Evolutionary conservation across 2,113 vertebrate genomes (phyloP), one percentile per base, ranked within the genome.

Genomic region (Sciurus niger): DNA sequence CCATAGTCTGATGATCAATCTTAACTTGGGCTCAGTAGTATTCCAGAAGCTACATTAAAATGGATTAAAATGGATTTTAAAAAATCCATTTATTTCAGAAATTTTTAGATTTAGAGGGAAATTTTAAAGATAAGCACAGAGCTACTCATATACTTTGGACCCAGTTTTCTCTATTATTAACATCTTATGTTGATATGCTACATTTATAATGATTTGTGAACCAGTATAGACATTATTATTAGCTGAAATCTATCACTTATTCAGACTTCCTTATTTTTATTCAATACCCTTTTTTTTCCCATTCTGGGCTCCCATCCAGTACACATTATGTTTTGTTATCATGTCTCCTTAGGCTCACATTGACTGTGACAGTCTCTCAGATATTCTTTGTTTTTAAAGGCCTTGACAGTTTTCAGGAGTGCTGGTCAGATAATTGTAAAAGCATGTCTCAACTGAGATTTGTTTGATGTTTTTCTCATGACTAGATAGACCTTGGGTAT

Each of bases 21-120:
- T 91, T 4, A 40, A 24, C 20, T 8, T 34, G 16, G 22, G 48
- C 16, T 88, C 65, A 91, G 30, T 25, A 79, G 28, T 20, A 17
- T 70, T 10, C 28, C 14, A 68, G 40, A 70, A 82, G 14, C 46
- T 60, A 3, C 5, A 32, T 37, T 80, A 40, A 40, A 40, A 40
- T 40, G 40, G 40, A 40, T 40, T 40, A 40, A 40, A 40, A 40
- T 40, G 40, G 40, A 4, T 80, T 32, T 93, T 46, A 9, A 30
- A n/a, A 73, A 89, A 58, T n/a, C 32, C 8, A 20, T 51, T 53
- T 40, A 72, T 37, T 65, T 72, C 34, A 93, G 6, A n/a, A 77
- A 77, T 51, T 55, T 87, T 77, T 67, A 88, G 11, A 92, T 79
- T 79, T 92, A 60, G 11, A 91, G 84, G 46, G 74, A 95, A 82